Evolutionary conservation across 2,888 invertebrate species (phyloP), one percentile per base, ranked within the genome.

Genomic region (Anticlea derivata): DNA sequence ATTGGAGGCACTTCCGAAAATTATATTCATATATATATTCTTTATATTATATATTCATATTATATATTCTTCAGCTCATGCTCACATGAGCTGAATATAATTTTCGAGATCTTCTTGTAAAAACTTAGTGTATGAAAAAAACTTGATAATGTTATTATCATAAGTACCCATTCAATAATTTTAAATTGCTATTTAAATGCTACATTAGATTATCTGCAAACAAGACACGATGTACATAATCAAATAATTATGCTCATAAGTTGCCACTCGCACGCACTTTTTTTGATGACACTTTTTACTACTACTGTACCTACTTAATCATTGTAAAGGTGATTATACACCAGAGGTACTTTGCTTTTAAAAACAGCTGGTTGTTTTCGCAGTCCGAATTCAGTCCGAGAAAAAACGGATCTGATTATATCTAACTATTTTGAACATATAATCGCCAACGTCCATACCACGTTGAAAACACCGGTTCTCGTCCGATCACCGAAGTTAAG

Each of bases 401-500:
- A n/a, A n/a, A n/a, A n/a, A n/a, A n/a, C n/a, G n/a, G n/a, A n/a
- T n/a, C n/a, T n/a, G n/a, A n/a, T n/a, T n/a, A n/a, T n/a, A n/a
- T n/a, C n/a, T n/a, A n/a, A n/a, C n/a, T n/a, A n/a, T n/a, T n/a
- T n/a, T n/a, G n/a, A n/a, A n/a, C n/a, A n/a, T n/a, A n/a, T n/a
- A 27, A 1, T 46, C 34, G 58, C 59, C 63, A 63, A 62, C 63
- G 63, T 61, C 61, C 65, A 66, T 64, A 66, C 63, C 60, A 63
- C 73, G 79, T 80, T 82, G 80, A 80, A 79, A 60, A 78, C 79
- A 80, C 81, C 80, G 80, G 79, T 80, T 82, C 80, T 81, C 82
- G 82, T 83, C 82, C 81, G 81, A 84, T 82, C 83, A 84, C 83
- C 80, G 82, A 81, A 81, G 81, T 81, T 78, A 83, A 81, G 78